Evolutionary conservation across 2,113 vertebrate species (phyloP), one percentile per base, ranked within the genome.

Genomic region (Paradisaea rubra): DNA sequence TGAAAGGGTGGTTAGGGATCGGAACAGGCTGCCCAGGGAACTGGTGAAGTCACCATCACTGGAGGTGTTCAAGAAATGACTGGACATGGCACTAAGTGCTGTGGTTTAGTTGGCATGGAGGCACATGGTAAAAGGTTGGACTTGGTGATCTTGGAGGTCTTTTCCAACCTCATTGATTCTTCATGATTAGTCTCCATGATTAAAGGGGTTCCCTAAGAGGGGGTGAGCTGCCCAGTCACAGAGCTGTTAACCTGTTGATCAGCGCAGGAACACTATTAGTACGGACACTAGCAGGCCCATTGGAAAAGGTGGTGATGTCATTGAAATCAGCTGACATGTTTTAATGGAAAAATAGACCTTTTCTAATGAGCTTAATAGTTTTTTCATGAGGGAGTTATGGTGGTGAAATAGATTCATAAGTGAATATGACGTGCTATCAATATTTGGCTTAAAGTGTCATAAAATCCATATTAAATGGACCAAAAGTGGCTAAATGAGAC

Each of bases 301-400:
- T 66, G 57, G 73, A 45, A 68, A 84, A 91, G 61, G 69, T 64
- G 86, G 27, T 84, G 81, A 81, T 93, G 78, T 59, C 87, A 88
- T 23, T 94, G 57, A 52, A 85, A 60, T 13, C 50, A 35, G 65
- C 53, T 92, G 61, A 79, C 3, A 31, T 23, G 45, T 76, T 85
- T 86, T 79, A 87, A 80, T 94, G 89, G 91, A 66, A 95, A 82
- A 82, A 61, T 6, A 87, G 81, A 64, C 45, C 49, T 93, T 93
- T 88, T 85, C 65, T 93, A 95, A 93, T 84, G 65, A 74, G 49
- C 81, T 68, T 94, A 85, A 92, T 89, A 61, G 79, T 42, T 71
- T 87, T 95, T 87, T 95, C 88, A 86, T 45, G 57, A 81, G 70
- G 73, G 45, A 66, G 19, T 53, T 87, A 77, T 47, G 54, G 53